These are phyloP conservation scores for Drosophila niveifrons DNA, from an alignment of 2,888 invertebrate genomes.

Conservation along the genomic window DNA sequence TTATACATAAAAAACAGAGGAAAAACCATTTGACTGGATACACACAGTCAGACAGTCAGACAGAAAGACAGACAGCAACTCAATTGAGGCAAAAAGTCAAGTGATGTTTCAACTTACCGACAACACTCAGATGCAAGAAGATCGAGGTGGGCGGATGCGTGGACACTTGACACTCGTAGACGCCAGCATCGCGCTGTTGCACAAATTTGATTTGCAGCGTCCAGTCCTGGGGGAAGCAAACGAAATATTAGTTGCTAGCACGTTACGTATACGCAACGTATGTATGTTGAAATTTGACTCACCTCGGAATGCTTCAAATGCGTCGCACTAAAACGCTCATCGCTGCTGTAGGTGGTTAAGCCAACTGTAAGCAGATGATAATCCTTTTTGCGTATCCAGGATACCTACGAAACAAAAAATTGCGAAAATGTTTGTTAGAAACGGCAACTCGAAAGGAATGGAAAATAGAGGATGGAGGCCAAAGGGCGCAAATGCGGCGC, in stretches of 20 bases:
- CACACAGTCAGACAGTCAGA: conserved; percentile 9
- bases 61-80: conserved; percentile 12
- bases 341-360: conserved; percentile 94
- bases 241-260: conserved; percentile 16
- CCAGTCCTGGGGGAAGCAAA: conserved; percentile 90
- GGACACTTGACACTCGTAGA: conserved; percentile 96
- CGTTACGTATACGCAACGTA: conserved; percentile 49
- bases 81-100: conserved; percentile 6
- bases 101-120: conserved; percentile 89
- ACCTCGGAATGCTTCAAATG: conserved; percentile 95
- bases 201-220: conserved; percentile 95
- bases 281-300: conserved; percentile 71
- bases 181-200: conserved; percentile 93
- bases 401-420: conserved; percentile 87
- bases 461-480: background rate
- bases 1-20: conserved; percentile 45
- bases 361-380: conserved; percentile 95
- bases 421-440: conserved; percentile 8
- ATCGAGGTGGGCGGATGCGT: conserved; percentile 96
- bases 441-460: background rate
- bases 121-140: conserved; percentile 93
- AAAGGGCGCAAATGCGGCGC: conserved; percentile 36
- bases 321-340: conserved; percentile 94
- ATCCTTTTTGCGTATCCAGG: conserved; percentile 94
- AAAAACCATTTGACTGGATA: conserved; percentile 22